Evolutionary conservation across 1,140 invertebrate genomes (phyloP).

Genomic region (Heliconius nattereri): DNA sequence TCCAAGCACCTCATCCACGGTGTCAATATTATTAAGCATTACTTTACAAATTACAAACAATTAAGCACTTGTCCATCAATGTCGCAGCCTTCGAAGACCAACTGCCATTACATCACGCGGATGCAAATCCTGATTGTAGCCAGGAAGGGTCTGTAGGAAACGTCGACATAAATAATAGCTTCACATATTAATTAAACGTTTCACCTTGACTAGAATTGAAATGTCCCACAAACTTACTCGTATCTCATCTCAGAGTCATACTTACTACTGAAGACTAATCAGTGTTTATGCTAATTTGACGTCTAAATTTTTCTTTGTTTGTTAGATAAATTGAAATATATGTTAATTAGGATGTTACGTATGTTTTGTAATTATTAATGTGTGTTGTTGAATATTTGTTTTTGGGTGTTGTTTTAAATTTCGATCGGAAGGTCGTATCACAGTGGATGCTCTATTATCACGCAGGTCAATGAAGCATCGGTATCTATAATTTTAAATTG

Average conservation of each 20-base stretch:
- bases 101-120: constrained; percentile 17
- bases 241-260: neutral
- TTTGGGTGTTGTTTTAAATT: neutral
- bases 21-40: neutral
- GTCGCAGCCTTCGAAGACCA: neutral
- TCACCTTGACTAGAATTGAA: constrained; percentile 40
- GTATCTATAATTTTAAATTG: too few species aligned
- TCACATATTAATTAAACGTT: constrained; percentile 37
- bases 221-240: constrained; percentile 26
- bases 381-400: neutral
- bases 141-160: constrained; percentile 36
- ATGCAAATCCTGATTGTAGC: constrained; percentile 22
- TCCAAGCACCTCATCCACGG: neutral
- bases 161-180: constrained; percentile 37
- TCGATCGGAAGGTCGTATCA: neutral
- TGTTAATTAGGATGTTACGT: neutral
- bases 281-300: neutral
- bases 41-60: neutral
- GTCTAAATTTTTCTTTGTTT: neutral
- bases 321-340: constrained; percentile 12
- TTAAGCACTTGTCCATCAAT: neutral
- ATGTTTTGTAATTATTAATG: neutral
- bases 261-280: neutral
- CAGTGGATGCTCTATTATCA: neutral
- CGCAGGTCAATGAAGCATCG: neutral